These are phyloP conservation scores for Pygmarrhopalites habei DNA, from an alignment of 1,140 invertebrate genomes.

Conservation along the genomic window DNA sequence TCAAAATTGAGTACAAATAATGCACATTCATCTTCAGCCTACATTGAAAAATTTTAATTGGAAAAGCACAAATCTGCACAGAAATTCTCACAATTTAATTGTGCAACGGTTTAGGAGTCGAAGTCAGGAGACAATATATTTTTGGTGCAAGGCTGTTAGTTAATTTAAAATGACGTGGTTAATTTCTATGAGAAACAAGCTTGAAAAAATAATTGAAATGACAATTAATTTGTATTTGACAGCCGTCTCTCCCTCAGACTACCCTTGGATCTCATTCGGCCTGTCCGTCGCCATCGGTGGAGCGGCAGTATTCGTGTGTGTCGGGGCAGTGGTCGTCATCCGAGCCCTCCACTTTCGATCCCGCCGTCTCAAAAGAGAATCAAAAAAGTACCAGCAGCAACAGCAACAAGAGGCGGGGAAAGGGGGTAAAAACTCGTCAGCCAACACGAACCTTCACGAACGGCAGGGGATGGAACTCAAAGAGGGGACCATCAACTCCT, in stretches of 20 bases:
- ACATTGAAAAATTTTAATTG: no score
- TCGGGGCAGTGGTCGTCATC: constrained; percentile 33
- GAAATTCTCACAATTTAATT: no score
- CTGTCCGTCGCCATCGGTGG: constrained; percentile 39
- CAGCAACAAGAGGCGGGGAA: constrained; percentile 21
- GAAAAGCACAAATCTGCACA: no score
- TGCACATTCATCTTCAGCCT: no score
- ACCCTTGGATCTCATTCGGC: constrained; percentile 39
- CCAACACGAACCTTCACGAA: constrained; percentile 6
- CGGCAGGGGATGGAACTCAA: constrained; percentile 30
- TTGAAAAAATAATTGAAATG: no score
- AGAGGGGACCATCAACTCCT: constrained; percentile 28
- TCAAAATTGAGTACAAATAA: no score
- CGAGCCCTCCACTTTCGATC: constrained; percentile 34
- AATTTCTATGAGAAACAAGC: no score
- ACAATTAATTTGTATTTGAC: no score
- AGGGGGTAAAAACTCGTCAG: constrained; percentile 27
- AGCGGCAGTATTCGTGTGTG: constrained; percentile 35
- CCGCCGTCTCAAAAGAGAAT: constrained; percentile 32
- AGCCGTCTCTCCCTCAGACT: constrained; percentile 35
- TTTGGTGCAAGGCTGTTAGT: no score
- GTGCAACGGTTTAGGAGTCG: no score
- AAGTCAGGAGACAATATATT: no score
- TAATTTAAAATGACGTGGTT: no score
- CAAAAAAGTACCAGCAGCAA: constrained; percentile 25